phyloP scores from a whole-genome alignment of 2,797 vertebrate species.

The Danio albolineatus region DNA sequence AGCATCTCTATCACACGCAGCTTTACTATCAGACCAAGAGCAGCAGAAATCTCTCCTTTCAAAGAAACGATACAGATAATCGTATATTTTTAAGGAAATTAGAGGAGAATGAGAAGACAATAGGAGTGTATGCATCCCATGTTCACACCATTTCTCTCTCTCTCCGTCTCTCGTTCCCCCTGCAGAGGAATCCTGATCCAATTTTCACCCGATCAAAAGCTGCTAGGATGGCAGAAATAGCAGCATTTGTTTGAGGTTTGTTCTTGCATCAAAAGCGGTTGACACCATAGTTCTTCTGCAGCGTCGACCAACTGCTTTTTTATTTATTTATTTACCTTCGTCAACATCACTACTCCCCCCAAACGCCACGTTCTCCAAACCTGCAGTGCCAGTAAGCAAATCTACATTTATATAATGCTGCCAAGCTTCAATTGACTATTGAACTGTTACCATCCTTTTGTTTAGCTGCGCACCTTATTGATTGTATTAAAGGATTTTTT shows the following conservation, averaged over 20 bases:
- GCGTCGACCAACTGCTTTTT: constrained; percentile 45
- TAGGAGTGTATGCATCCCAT: constrained; percentile 11
- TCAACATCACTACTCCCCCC: neutral
- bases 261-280: constrained; percentile 58
- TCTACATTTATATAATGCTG: constrained; percentile 53
- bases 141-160: neutral
- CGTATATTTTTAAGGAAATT: constrained; percentile 38
- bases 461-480: constrained; percentile 46
- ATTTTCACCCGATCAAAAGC: constrained; percentile 59
- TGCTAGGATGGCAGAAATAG: constrained; percentile 56
- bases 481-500: constrained; percentile 50
- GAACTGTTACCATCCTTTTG: constrained; percentile 43
- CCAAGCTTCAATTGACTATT: constrained; percentile 37
- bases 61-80: constrained; percentile 13
- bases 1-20: constrained; percentile 38
- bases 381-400: constrained; percentile 16
- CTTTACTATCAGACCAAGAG: constrained; percentile 4
- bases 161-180: constrained; percentile 40
- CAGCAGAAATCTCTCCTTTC: constrained; percentile 39
- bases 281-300: constrained; percentile 45
- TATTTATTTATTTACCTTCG: constrained; percentile 55
- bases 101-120: constrained; percentile 28
- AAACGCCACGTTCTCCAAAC: constrained; percentile 18
- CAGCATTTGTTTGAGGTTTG: constrained; percentile 59
- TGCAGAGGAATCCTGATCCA: constrained; percentile 58